Percentiles rank a stretch among this genome's conserved stretches.
These are phyloP conservation scores for Vanessa cardui DNA, from an alignment of 2,888 invertebrate species.

Conservation along the genomic window DNA sequence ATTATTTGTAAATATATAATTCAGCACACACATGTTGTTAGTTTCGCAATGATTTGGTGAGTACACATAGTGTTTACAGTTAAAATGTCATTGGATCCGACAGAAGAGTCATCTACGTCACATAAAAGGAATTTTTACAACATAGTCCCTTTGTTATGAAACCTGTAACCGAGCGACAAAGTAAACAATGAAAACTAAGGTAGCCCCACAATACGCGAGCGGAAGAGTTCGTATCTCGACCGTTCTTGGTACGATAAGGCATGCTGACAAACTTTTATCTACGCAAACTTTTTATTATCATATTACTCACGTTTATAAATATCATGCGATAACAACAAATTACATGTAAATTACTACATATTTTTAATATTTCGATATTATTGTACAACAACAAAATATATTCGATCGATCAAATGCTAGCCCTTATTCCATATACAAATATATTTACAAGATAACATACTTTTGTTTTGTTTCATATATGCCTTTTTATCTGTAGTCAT, in stretches of 20 bases:
- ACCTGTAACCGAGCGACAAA: slow-evolving; percentile 8
- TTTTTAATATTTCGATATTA: too few relatives aligned
- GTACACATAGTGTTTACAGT: background rate
- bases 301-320: slow-evolving; percentile 42
- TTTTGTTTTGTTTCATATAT: too few relatives aligned
- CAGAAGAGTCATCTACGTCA: background rate
- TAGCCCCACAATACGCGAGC: slow-evolving; percentile 17
- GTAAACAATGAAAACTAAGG: slow-evolving; percentile 22
- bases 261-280: slow-evolving; percentile 44
- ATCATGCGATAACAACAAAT: slow-evolving; percentile 19
- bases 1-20: too few relatives aligned
- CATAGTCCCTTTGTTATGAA: slow-evolving; percentile 11
- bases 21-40: too few relatives aligned
- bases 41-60: too few relatives aligned
- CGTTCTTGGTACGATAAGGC: slow-evolving; percentile 44
- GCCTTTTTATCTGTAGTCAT: too few relatives aligned
- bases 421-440: too few relatives aligned
- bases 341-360: background rate
- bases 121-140: background rate
- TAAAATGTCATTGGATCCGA: background rate
- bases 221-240: slow-evolving; percentile 41
- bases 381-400: too few relatives aligned
- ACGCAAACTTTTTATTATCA: slow-evolving; percentile 40
- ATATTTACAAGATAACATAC: too few relatives aligned
- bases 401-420: too few relatives aligned